phyloP scores from a whole-genome alignment of 2,113 vertebrate genomes.

The Eubucco bourcierii region DNA sequence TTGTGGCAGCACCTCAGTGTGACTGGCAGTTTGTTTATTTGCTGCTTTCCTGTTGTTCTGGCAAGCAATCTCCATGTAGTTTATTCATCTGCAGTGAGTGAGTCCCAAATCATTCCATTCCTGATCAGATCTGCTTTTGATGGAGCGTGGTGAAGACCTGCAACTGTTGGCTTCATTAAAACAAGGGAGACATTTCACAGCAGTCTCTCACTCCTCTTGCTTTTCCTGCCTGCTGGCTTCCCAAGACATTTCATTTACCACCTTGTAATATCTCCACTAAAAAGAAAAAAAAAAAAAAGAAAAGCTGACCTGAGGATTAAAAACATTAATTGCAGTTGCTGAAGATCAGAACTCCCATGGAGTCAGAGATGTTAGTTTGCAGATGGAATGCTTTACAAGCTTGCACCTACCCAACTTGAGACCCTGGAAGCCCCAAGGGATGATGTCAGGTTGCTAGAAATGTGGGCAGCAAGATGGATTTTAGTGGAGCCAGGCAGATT shows the following conservation, averaged over 20 bases:
- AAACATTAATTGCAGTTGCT: neutral
- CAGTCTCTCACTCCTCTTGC: neutral
- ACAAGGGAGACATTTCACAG: constrained; percentile 14
- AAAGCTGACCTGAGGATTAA: neutral
- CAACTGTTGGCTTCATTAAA: constrained; percentile 23
- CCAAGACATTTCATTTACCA: neutral
- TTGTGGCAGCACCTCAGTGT: neutral
- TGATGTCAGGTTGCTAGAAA: neutral
- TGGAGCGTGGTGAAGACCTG: neutral
- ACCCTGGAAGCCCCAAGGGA: neutral
- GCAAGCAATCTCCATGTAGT: neutral
- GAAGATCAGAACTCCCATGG: neutral
- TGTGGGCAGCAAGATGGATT: neutral
- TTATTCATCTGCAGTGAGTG: constrained; percentile 16
- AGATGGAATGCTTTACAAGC: neutral
- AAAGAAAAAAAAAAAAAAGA: too few relatives aligned
- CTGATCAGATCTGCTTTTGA: neutral
- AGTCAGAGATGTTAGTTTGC: neutral
- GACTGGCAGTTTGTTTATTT: constrained; percentile 34
- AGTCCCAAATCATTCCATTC: constrained; percentile 32
- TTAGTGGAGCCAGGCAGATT: neutral
- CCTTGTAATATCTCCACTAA: neutral
- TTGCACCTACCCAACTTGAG: neutral
- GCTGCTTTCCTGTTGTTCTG: constrained; percentile 9
- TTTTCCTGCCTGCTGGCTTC: neutral